Base-by-base conservation (phyloP, 2,797 vertebrate species). In the Momotus momota region DNA sequence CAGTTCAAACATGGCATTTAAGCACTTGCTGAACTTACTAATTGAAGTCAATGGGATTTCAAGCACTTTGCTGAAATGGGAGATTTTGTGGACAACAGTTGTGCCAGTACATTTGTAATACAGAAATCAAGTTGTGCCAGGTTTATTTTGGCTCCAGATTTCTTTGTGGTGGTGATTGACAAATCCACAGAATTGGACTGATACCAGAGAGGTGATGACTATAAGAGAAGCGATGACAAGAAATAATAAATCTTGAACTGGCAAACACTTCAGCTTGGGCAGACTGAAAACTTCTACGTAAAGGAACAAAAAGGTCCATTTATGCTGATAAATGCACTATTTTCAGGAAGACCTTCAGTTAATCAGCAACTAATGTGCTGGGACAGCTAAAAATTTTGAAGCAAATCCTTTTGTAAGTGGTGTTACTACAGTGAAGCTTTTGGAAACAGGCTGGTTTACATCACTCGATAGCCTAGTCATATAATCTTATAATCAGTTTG, bases 151-250 rank as follows among this genome's bases (percentile, higher is more conserved):
- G 96, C 96, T 92, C 78, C 2, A 3, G 16, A 11, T 94, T 95
- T 96, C 95, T 95, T 94, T 82, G 86, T 95, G 90, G 95, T 96
- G 90, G 74, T 87, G 93, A 95, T 82, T 96, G 96, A 97, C 95
- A 96, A 96, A 96, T 96, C 92, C 95, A 85, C 90, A 74, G 86
- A 89, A 88, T 80, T 96, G 94, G 95, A 95, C 81, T 86, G 46
- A 58, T 55, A 95, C 94, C 95, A 95, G 86, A 71, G 86, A 95
- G 93, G 90, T 95, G 95, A 95, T 94, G 94, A 92, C 61, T 95
- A 12, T 67, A 93, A 90, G 88, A 95, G 90, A 85, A 88, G 78
- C 7, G 83, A 92, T 85, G 96, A 96, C 95, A 96, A 95, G 91
- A 88, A 96, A 94, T 90, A 92, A 92, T 95, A 95, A 94, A 91